Percentiles rank a stretch among this genome's conserved stretches.
Evolutionary conservation across 2,888 invertebrate genomes (phyloP).

Genomic region (Sinodicranocentrus sp.): DNA sequence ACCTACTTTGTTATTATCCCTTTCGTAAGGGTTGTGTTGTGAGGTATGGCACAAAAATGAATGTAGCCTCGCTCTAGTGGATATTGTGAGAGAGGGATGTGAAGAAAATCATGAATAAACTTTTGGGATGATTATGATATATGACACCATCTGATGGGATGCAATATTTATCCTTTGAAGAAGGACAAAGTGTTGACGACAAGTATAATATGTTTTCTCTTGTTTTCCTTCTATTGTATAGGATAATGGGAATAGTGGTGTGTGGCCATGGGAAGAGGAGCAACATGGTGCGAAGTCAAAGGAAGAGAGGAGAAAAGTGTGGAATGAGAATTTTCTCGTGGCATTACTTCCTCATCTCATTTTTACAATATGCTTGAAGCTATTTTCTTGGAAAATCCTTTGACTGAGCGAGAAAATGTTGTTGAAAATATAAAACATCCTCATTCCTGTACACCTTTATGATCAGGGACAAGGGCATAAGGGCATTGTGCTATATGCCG

Average conservation of each 20-base stretch:
- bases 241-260: not conserved
- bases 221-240: conserved; percentile 6
- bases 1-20: not conserved
- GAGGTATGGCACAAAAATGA: not conserved
- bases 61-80: not conserved
- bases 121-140: conserved; percentile 32
- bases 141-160: conserved; percentile 25
- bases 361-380: not conserved
- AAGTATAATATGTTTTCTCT: conserved; percentile 19
- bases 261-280: too few relatives aligned
- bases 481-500: too few relatives aligned
- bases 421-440: too few relatives aligned
- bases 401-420: too few relatives aligned
- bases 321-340: conserved; percentile 8
- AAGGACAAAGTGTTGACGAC: conserved; percentile 34
- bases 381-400: not conserved
- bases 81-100: not conserved
- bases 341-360: not conserved
- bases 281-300: conserved; percentile 12
- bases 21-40: not conserved
- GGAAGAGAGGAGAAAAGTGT: not conserved
- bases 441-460: too few relatives aligned
- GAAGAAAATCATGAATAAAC: conserved; percentile 30
- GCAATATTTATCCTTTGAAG: conserved; percentile 25
- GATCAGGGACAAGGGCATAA: too few relatives aligned